Evolutionary conservation across 2,797 vertebrate species (phyloP), one percentile per base, ranked within the genome.

Genomic region (Chelonia mydas): DNA sequence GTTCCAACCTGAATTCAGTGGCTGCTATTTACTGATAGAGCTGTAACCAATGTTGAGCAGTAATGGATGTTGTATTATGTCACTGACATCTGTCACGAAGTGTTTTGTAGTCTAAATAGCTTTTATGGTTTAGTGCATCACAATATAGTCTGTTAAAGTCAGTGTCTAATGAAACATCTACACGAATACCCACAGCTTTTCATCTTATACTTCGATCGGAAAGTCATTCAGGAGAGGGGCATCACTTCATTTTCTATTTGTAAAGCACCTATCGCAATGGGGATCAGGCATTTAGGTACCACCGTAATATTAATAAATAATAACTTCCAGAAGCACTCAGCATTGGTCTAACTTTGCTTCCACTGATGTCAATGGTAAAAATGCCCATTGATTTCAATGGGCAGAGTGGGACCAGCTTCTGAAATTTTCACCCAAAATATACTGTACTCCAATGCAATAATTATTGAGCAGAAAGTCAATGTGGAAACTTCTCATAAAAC

Each of bases 401-500:
- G 50, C 6, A 86, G 51, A 51, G 53, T 79, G 53, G 3, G 84
- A 5, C 23, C 10, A n/a, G 79, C n/a, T 72, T 74, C 16, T 72
- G 79, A 61, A 85, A 81, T 92, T 33, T 90, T 88, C 25, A 1
- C 2, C 83, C 31, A 15, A 57, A 47, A 83, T 50, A 10, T 11
- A 27, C 17, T 31, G 11, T 50, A 1, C 47, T 85, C 45, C 27
- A 85, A 4, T 72, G 83, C 77, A 80, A 74, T 27, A 19, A 81
- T 13, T 49, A 57, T 47, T 41, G 65, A 91, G 92, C 87, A 96
- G 7, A 53, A 76, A 90, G 68, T 2, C 76, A 92, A 89, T 85
- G 25, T 49, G 45, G 74, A 86, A 96, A 93, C 51, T 17, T 33
- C 45, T 82, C 6, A 2, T 13, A 12, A 61, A 82, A 54, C 85